phyloP scores from a whole-genome alignment of 2,113 vertebrate species.

The Climacteris rufus region DNA sequence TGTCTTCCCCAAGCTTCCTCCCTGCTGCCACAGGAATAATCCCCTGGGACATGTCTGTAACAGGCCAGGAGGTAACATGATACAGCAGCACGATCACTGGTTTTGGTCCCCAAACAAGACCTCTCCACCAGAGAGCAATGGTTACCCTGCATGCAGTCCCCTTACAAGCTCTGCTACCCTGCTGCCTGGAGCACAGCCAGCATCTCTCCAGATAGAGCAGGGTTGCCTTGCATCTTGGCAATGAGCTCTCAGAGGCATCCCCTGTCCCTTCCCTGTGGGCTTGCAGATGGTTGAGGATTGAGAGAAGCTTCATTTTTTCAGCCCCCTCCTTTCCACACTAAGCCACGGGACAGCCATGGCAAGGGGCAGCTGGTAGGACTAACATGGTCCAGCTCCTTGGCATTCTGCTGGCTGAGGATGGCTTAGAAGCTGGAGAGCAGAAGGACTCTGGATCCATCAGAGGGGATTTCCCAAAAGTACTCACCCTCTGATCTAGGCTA shows the following conservation, averaged over 20 bases:
- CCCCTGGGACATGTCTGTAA: rapidly evolving
- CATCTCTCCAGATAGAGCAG: rapidly evolving
- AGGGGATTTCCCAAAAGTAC: not conserved
- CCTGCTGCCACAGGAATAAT: not conserved
- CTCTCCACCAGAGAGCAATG: not conserved
- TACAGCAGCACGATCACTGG: rapidly evolving
- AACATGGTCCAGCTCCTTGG: not conserved
- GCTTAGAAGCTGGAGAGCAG: not conserved
- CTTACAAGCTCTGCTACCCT: not conserved
- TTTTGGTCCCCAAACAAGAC: not conserved
- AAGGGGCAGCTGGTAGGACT: not conserved
- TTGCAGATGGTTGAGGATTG: not conserved
- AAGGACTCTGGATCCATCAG: not conserved
- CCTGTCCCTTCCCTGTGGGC: not conserved
- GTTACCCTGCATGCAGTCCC: not conserved
- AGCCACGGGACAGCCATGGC: rapidly evolving
- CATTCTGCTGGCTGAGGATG: not conserved
- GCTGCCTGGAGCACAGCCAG: not conserved
- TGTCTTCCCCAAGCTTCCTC: not conserved
- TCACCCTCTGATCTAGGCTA: not conserved
- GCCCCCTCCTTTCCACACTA: not conserved
- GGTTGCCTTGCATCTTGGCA: not conserved
- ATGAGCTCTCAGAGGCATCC: not conserved
- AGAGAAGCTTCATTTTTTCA: not conserved
- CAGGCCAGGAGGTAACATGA: not conserved